Conservation (phyloP, 2,888 invertebrate genomes). For the Pyrgus malvae region DNA sequence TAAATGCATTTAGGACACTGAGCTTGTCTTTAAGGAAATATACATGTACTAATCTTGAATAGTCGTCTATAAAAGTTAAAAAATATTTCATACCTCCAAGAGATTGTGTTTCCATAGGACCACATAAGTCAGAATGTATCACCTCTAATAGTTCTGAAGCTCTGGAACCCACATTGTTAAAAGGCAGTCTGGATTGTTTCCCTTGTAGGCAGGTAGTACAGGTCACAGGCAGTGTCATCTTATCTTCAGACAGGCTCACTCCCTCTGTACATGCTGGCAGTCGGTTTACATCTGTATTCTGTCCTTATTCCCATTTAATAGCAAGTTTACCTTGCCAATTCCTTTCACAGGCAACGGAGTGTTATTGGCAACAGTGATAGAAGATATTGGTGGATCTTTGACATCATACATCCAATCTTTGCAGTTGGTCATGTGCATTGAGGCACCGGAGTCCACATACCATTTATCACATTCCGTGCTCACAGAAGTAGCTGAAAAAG, state of each 20-base stretch:
- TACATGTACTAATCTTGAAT: constrained; percentile 18
- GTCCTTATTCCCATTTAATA: neutral
- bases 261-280: neutral
- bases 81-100: constrained; percentile 27
- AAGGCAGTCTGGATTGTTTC: constrained; percentile 30
- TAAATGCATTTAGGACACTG: constrained; percentile 23
- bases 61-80: constrained; percentile 29
- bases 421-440: neutral
- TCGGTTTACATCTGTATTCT: neutral
- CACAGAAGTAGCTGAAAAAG: too few species aligned
- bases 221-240: too few species aligned
- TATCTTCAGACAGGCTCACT: neutral
- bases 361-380: neutral
- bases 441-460: neutral
- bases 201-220: constrained; percentile 27
- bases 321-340: neutral
- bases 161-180: constrained; percentile 23
- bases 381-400: neutral
- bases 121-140: constrained; percentile 32
- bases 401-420: neutral
- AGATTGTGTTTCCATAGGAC: neutral
- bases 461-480: too few species aligned
- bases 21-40: constrained; percentile 24
- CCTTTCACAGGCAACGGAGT: neutral
- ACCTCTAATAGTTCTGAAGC: constrained; percentile 36